Evolutionary conservation across 2,888 invertebrate species (phyloP).

Genomic region (Xylocampa areola): DNA sequence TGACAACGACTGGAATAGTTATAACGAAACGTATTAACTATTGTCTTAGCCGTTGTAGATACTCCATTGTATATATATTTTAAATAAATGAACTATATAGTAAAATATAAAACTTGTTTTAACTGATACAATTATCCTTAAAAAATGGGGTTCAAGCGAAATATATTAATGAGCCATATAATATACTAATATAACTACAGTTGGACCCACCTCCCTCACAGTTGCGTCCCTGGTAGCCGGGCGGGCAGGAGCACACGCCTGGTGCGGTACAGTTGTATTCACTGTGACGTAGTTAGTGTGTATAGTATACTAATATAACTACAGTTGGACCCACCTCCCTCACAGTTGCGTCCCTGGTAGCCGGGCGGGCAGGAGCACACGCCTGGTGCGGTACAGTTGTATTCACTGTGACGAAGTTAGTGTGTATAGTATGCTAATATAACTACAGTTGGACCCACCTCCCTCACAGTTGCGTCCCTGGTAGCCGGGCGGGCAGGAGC

Average conservation of each 20-base stretch:
- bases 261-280: constrained; percentile 97
- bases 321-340: constrained; percentile 93
- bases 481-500: constrained; percentile 96
- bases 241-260: constrained; percentile 95
- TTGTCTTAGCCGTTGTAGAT: background rate
- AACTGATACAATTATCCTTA: background rate
- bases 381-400: constrained; percentile 96
- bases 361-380: constrained; percentile 96
- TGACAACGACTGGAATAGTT: constrained; percentile 3
- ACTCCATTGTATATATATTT: constrained; percentile 39
- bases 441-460: constrained; percentile 88
- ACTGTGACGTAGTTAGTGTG: too few species aligned
- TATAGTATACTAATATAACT: too few species aligned
- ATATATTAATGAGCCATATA: too few species aligned
- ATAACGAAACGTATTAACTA: constrained; percentile 28
- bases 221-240: constrained; percentile 97
- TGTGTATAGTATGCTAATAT: too few species aligned
- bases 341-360: constrained; percentile 96
- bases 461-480: constrained; percentile 97
- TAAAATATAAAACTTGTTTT: constrained; percentile 10
- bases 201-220: constrained; percentile 95
- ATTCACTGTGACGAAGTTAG: too few species aligned
- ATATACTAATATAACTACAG: too few species aligned
- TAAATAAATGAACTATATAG: constrained; percentile 41
- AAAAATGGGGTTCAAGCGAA: background rate